Evolutionary conservation across 2,888 invertebrate genomes (phyloP), one percentile per base, ranked within the genome.

Genomic region (Nomada goodeniana): DNA sequence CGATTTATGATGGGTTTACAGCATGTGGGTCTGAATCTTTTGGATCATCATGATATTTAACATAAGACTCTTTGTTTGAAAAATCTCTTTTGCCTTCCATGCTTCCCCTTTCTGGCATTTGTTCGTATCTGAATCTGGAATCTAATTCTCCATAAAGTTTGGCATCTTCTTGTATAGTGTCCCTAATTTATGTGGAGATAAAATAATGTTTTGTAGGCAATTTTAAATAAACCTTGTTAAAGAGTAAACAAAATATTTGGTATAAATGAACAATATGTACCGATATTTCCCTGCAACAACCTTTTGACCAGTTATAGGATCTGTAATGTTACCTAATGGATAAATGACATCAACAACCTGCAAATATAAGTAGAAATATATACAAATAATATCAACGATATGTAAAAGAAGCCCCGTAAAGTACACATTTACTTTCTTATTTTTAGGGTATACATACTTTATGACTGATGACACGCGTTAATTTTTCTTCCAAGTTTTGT

Each of bases 61-160:
- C 95, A 86, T 97, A 97, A 0, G 96, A 96, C 83, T 96, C 96
- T 92, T 96, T 96, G 88, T 97, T 96, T 15, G 97, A 96, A 87
- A 97, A 97, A 92, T 98, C 98, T 94, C 96, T 96, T 89, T 95
- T 97, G 84, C 97, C 97, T 91, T 98, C 97, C 90, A 97, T 96
- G 95, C 96, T 96, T 11, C 98, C 98, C 94, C 98, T 95, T 2
- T 96, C 95, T 7, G 97, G 97, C 71, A 97, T 97, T 89, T 96
- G 96, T 0, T 96, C 95, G 91, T 98, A 98, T 87, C 97, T 95
- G 92, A 97, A 98, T 52, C 95, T 95, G 60, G 95, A 95, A 3
- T 95, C 93, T 0, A 95, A 94, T 93, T 96, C 95, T 64, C 98
- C 98, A 94, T 96, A 98, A 42, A 97, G 86, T 91, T 96, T 94